phyloP scores from a whole-genome alignment of 2,113 vertebrate species.

The Pholis gunnellus region DNA sequence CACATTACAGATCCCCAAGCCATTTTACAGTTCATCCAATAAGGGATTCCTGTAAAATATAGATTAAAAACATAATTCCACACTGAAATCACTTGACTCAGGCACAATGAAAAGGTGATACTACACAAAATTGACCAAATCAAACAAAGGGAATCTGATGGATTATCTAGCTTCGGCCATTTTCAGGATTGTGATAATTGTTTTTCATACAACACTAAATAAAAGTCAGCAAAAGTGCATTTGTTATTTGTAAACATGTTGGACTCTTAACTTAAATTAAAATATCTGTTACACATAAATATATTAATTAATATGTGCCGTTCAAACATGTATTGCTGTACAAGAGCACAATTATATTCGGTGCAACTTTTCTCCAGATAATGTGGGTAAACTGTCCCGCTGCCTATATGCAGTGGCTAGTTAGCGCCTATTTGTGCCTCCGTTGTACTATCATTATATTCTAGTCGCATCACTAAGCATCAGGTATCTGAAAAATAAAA shows the following conservation, averaged over 20 bases:
- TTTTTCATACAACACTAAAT: not conserved
- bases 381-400: not conserved
- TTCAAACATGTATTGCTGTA: not conserved
- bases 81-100: not conserved
- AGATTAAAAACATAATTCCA: not conserved
- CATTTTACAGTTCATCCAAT: constrained; percentile 2
- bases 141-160: not conserved
- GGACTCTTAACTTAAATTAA: not conserved
- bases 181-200: not conserved
- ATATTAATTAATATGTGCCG: not conserved
- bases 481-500: not conserved
- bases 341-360: not conserved
- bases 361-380: not conserved
- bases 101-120: not conserved
- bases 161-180: not conserved
- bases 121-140: not conserved
- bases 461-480: not conserved
- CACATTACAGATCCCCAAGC: not conserved
- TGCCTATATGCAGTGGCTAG: not conserved
- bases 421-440: not conserved
- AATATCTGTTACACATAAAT: not conserved
- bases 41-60: not conserved
- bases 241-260: not conserved
- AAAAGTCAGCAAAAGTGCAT: not conserved
- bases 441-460: not conserved